phyloP scores from a whole-genome alignment of 2,797 vertebrate genomes.

The Taeniopygia guttata region DNA sequence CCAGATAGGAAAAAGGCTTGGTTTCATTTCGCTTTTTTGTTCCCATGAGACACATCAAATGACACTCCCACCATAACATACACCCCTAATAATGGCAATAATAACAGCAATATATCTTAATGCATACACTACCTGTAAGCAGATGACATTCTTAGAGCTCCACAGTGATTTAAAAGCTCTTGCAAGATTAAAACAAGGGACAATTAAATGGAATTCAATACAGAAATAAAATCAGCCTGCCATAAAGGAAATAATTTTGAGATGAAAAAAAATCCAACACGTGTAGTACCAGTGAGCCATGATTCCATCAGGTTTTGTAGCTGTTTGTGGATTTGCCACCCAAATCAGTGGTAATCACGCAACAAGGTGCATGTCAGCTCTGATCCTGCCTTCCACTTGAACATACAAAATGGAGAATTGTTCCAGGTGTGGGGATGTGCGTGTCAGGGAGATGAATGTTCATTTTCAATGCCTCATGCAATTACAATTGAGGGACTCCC shows the following conservation, averaged over 20 bases:
- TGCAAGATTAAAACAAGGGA: background rate
- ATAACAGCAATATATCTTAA: background rate
- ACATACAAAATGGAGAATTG: background rate
- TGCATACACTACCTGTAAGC: background rate
- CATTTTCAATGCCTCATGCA: background rate
- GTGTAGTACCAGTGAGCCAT: background rate
- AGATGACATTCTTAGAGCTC: background rate
- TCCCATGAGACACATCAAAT: constrained; percentile 17
- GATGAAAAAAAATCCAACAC: background rate
- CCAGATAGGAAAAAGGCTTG: background rate
- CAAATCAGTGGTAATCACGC: background rate
- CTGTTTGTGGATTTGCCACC: background rate
- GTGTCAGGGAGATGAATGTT: background rate
- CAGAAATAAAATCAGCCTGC: constrained; percentile 28
- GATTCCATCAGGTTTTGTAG: background rate
- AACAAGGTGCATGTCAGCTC: background rate
- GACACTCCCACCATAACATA: constrained; percentile 11
- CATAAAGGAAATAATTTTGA: background rate
- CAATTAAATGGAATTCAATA: background rate
- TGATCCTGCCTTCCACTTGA: background rate
- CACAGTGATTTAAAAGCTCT: constrained; percentile 24
- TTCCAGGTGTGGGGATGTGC: background rate
- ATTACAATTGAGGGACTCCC: background rate
- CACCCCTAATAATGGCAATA: constrained; percentile 26
- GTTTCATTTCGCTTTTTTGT: constrained; percentile 24